Evolutionary conservation across 1,140 invertebrate species (phyloP), one percentile per base, ranked within the genome.

Genomic region (Drepana arcuata): DNA sequence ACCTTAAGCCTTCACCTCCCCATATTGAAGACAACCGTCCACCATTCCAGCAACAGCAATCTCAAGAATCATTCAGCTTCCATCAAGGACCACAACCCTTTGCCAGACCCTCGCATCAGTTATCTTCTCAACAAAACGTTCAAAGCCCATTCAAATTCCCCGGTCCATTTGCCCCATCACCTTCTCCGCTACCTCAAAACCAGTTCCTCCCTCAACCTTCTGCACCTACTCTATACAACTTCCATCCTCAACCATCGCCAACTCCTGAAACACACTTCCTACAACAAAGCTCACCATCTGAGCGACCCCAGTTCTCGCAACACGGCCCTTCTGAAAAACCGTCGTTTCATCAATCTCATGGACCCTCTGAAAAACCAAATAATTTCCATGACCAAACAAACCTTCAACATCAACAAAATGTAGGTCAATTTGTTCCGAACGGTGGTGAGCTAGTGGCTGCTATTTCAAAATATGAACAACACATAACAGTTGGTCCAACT

Each of bases 381-480:
- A 50, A 42, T 32, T 61, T 54, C 31, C 56, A 65, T 45, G 46
- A 56, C 21, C 57, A 66, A 57, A 24, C 57, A 28, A 59, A 60
- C 37, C 33, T 48, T 12, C 57, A 62, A 38, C 72, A 67, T 45
- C 66, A 70, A 37, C 74, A 79, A 50, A 68, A 74, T 53, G 51
- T 84, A 43, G 59, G 71, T 6, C 80, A 84, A 48, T 77, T 86
- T 53, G 68, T 86, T 9, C 87, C 85, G 25, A 83, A 86, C 1
- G 86, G 82, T 2, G 89, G 90, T 9, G 90, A 92, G 73, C 77
- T 92, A 24, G 86, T 91, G n/a, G 87, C 89, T 41, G 87, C 91
- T 15, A 86, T 93, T 35, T 88, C 91, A 4, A 91, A 91, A 75
- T 88, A 88, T 39, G 91, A 93, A 72, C 90, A 92, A 48, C 91